A percentile compares a stretch with the other conserved stretches of the same genome.
These are phyloP conservation scores for Rhabdophis nuchalis DNA, from an alignment of 2,797 vertebrate species.

Conservation along the genomic window DNA sequence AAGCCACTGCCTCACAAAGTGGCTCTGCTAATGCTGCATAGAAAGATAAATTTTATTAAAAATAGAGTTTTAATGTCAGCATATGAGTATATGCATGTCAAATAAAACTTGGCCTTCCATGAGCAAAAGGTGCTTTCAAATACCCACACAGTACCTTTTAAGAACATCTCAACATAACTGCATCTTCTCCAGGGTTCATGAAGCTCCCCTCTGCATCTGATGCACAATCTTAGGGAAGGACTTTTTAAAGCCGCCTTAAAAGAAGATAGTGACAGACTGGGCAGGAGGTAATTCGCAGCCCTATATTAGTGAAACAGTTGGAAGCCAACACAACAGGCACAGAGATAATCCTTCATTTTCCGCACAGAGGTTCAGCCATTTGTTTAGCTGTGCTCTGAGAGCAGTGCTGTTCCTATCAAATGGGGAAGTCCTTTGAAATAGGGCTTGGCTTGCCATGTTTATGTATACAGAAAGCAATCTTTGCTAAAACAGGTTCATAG, in stretches of 20 bases:
- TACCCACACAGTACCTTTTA: not conserved
- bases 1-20: not conserved
- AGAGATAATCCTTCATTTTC: slow-evolving; percentile 29
- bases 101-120: not conserved
- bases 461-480: slow-evolving; percentile 29
- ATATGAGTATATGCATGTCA: not conserved
- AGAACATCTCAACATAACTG: not conserved
- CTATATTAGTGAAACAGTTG: slow-evolving; percentile 5
- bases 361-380: not conserved
- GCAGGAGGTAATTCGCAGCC: not conserved
- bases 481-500: slow-evolving; percentile 57
- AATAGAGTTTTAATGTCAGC: not conserved
- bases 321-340: slow-evolving; percentile 5
- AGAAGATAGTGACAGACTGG: not conserved
- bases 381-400: slow-evolving; percentile 13
- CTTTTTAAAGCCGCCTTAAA: not conserved
- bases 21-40: not conserved
- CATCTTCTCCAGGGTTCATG: not conserved
- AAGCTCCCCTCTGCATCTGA: not conserved
- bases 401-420: slow-evolving; percentile 10
- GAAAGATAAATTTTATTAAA: not conserved
- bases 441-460: slow-evolving; percentile 25
- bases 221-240: not conserved
- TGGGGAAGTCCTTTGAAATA: slow-evolving; percentile 36
- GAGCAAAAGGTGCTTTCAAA: not conserved